These are phyloP conservation scores for Erynnis tages DNA, from an alignment of 2,888 invertebrate genomes.

Conservation along the genomic window DNA sequence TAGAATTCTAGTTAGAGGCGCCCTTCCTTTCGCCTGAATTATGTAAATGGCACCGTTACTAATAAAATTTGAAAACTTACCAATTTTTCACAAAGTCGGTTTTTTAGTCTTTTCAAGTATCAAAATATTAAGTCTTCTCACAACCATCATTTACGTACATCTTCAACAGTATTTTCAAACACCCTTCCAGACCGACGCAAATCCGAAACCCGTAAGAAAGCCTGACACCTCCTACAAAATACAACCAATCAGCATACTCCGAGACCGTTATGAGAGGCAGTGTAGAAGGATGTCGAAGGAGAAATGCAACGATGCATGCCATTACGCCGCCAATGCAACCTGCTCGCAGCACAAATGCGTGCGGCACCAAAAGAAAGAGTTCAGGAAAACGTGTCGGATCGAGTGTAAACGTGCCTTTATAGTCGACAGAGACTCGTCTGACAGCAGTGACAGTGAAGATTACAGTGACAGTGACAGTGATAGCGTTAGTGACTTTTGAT, in stretches of 20 bases:
- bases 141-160: too few species aligned
- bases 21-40: too few species aligned
- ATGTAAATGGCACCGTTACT: too few species aligned
- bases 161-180: too few species aligned
- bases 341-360: slow-evolving; percentile 41
- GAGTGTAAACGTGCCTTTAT: slow-evolving; percentile 42
- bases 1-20: too few species aligned
- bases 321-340: slow-evolving; percentile 29
- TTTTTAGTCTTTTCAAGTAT: too few species aligned
- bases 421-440: background rate
- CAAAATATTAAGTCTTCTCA: too few species aligned
- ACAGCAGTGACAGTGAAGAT: slow-evolving; percentile 13
- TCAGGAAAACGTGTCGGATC: slow-evolving; percentile 41
- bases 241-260: slow-evolving; percentile 38
- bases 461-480: slow-evolving; percentile 26
- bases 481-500: slow-evolving; percentile 1
- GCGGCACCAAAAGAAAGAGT: slow-evolving; percentile 34
- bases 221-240: slow-evolving; percentile 3
- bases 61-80: too few species aligned
- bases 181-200: slow-evolving; percentile 13
- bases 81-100: too few species aligned
- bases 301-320: slow-evolving; percentile 49
- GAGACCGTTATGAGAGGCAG: slow-evolving; percentile 49
- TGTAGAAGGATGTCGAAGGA: slow-evolving; percentile 44
- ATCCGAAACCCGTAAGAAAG: slow-evolving; percentile 4